These are phyloP conservation scores for Sceloporus undulatus DNA, from an alignment of 2,113 vertebrate species.

Conservation along the genomic window DNA sequence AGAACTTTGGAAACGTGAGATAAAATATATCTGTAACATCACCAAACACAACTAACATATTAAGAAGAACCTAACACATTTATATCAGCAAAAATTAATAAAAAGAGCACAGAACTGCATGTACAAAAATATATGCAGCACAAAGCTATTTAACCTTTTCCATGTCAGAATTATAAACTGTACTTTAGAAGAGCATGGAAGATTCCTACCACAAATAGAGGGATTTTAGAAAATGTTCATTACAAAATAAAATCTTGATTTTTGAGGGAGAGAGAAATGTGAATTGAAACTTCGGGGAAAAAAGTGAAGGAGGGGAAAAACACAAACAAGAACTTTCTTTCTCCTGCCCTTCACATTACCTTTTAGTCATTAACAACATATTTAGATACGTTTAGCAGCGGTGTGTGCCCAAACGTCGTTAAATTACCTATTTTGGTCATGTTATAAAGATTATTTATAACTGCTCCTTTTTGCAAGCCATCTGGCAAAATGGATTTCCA, in stretches of 20 bases:
- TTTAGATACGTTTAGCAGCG: conserved; percentile 60
- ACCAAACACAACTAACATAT: neutral
- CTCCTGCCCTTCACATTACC: conserved; percentile 50
- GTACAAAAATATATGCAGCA: too few species aligned
- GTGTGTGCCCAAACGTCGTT: conserved; percentile 48
- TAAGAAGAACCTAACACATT: neutral
- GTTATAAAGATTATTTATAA: conserved; percentile 75
- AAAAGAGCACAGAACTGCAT: neutral
- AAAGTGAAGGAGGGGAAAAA: neutral
- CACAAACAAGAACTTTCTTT: conserved; percentile 39
- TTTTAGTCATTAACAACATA: conserved; percentile 57
- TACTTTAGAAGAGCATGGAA: neutral
- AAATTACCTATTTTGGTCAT: conserved; percentile 69
- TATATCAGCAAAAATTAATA: neutral
- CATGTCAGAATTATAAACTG: neutral
- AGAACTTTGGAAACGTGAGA: neutral
- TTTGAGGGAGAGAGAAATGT: conserved; percentile 39
- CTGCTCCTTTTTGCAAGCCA: conserved; percentile 73
- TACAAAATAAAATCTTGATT: conserved; percentile 38
- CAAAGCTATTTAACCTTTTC: neutral
- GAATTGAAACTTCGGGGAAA: conserved; percentile 34
- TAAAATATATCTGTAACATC: neutral
- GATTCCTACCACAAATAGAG: conserved; percentile 39
- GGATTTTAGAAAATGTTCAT: conserved; percentile 31
- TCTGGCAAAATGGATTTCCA: conserved; percentile 75